phyloP scores from a whole-genome alignment of 2,113 vertebrate genomes.

The Nannobrachium achirus region DNA sequence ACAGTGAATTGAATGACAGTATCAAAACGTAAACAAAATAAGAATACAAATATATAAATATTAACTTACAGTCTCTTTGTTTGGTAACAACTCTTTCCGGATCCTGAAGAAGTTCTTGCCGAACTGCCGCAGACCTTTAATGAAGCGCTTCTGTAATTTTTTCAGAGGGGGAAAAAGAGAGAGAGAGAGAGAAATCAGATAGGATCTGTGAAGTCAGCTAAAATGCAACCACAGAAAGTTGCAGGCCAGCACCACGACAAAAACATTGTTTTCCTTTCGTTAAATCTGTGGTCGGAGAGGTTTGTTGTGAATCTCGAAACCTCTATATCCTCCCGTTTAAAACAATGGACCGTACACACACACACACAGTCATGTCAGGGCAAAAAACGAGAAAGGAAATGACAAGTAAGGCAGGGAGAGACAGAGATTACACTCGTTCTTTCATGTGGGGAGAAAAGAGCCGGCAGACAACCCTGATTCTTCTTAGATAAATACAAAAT shows the following conservation, averaged over 20 bases:
- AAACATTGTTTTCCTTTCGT: slow-evolving; percentile 55
- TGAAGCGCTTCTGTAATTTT: slow-evolving; percentile 92
- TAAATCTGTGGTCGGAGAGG: slow-evolving; percentile 46
- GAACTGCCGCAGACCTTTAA: slow-evolving; percentile 96
- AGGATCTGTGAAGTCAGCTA: slow-evolving; percentile 48
- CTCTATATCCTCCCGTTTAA: slow-evolving; percentile 46
- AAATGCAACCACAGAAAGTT: slow-evolving; percentile 44
- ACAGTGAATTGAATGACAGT: background rate
- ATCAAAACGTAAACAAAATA: slow-evolving; percentile 13
- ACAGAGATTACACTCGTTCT: slow-evolving; percentile 43
- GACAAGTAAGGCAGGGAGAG: slow-evolving; percentile 63
- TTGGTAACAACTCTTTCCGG: slow-evolving; percentile 94
- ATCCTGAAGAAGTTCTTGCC: slow-evolving; percentile 99
- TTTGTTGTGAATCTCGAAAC: slow-evolving; percentile 58
- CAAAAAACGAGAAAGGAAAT: slow-evolving; percentile 72
- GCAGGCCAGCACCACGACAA: slow-evolving; percentile 38
- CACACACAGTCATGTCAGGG: slow-evolving; percentile 54
- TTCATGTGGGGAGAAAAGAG: slow-evolving; percentile 32
- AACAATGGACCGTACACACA: slow-evolving; percentile 38
- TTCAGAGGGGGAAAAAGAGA: slow-evolving; percentile 57
- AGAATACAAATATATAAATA: slow-evolving; percentile 18
- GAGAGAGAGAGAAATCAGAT: slow-evolving; percentile 61
- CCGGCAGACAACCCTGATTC: slow-evolving; percentile 2
- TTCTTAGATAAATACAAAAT: slow-evolving; percentile 1
- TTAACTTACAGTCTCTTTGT: slow-evolving; percentile 90